Conservation (phyloP, 64 coral and sea anemone genomes). For the Stylophora pistillata region DNA sequence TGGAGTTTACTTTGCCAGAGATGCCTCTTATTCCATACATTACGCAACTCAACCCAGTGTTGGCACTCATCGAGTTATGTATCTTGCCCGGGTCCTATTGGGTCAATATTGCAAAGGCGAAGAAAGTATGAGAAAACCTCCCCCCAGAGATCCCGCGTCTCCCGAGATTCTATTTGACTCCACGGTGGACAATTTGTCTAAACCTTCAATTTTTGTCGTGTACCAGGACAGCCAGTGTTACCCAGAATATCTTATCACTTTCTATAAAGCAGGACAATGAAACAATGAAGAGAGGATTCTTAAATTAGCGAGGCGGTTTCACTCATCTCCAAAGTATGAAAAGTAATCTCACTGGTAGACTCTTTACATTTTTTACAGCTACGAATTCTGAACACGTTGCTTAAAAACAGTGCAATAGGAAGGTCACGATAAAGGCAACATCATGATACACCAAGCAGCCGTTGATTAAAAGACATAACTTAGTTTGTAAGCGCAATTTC, state of each 20-base stretch:
- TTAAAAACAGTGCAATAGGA: too few relatives aligned
- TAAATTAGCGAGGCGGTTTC: too few relatives aligned
- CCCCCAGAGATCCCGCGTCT: not conserved
- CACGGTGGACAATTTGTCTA: not conserved
- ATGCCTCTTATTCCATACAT: constrained; percentile 14
- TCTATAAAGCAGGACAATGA: not conserved
- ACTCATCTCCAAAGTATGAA: too few relatives aligned
- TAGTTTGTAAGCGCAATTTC: too few relatives aligned
- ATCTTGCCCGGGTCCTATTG: constrained; percentile 27
- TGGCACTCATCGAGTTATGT: constrained; percentile 4
- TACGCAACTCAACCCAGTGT: not conserved
- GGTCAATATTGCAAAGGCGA: not conserved
- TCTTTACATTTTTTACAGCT: too few relatives aligned
- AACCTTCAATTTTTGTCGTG: constrained; percentile 40
- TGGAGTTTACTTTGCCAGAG: constrained; percentile 57
- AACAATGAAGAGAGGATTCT: too few relatives aligned
- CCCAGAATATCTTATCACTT: constrained; percentile 44
- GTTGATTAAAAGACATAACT: too few relatives aligned
- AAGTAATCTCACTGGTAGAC: too few relatives aligned
- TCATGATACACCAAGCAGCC: too few relatives aligned
- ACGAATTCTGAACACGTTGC: too few relatives aligned
- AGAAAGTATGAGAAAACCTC: not conserved
- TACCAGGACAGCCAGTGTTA: constrained; percentile 48
- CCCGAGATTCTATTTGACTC: constrained; percentile 31
- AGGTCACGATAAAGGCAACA: too few relatives aligned